phyloP scores from a whole-genome alignment of 64 coral and sea anemone species.

The Exaiptasia diaphana region DNA sequence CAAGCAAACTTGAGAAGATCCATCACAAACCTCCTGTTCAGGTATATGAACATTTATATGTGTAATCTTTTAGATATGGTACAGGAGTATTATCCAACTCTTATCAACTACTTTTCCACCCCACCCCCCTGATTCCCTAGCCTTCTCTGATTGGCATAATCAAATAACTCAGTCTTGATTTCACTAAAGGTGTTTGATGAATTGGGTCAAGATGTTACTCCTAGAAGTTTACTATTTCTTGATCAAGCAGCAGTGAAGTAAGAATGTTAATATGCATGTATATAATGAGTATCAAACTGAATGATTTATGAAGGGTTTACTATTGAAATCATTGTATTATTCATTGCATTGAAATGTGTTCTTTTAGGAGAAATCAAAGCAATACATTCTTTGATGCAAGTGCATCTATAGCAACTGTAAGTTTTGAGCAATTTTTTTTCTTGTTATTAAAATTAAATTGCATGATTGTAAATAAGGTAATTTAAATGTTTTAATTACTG shows the following conservation, averaged over 20 bases:
- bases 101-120: too few relatives aligned
- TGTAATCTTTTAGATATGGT: too few relatives aligned
- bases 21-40: conserved; percentile 76
- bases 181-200: conserved; percentile 83
- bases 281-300: neutral
- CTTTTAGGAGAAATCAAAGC: conserved; percentile 78
- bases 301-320: neutral
- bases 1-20: conserved; percentile 66
- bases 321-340: neutral
- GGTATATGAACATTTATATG: conserved; percentile 37
- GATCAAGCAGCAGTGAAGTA: conserved; percentile 91
- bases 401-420: conserved; percentile 84
- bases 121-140: too few relatives aligned
- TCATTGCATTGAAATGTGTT: neutral
- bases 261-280: neutral
- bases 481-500: neutral
- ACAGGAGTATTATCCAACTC: too few relatives aligned
- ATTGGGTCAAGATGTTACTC: conserved; percentile 89
- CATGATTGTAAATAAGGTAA: too few relatives aligned
- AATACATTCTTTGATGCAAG: conserved; percentile 69
- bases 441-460: neutral
- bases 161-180: neutral
- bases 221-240: conserved; percentile 63
- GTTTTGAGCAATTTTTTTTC: conserved; percentile 12
- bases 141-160: too few relatives aligned